Evolutionary conservation across 2,797 vertebrate species (phyloP).

Genomic region (Phataginus tetradactyla): DNA sequence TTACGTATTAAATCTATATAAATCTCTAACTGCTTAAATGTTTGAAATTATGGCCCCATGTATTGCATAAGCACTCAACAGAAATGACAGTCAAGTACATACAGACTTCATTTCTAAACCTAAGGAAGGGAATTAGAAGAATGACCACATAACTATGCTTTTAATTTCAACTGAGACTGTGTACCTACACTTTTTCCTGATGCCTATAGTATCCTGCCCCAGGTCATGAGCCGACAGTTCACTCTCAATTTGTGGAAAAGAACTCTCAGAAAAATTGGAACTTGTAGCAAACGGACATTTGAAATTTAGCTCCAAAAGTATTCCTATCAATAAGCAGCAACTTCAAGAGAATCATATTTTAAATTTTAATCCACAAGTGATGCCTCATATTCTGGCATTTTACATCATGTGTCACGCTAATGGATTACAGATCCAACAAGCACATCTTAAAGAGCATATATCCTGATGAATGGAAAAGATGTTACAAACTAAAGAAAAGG

Average conservation of each 20-base stretch:
- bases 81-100: background rate
- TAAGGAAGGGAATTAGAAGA: background rate
- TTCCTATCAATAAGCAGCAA: background rate
- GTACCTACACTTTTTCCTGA: background rate
- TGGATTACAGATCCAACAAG: background rate
- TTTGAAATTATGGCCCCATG: constrained; percentile 5
- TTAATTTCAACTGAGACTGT: background rate
- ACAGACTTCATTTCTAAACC: background rate
- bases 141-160: background rate
- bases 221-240: background rate
- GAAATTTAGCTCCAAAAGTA: background rate
- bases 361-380: constrained; percentile 33
- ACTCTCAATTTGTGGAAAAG: background rate
- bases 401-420: background rate
- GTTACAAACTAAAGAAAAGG: background rate
- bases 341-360: background rate
- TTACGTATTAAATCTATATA: background rate
- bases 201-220: background rate
- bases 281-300: background rate
- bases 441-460: constrained; percentile 1
- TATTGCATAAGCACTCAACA: background rate
- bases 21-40: background rate
- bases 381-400: constrained; percentile 23
- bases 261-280: background rate
- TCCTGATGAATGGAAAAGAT: constrained; percentile 37